Evolutionary conservation across 2,797 vertebrate genomes (phyloP).

Genomic region (Pangasius krempfi): DNA sequence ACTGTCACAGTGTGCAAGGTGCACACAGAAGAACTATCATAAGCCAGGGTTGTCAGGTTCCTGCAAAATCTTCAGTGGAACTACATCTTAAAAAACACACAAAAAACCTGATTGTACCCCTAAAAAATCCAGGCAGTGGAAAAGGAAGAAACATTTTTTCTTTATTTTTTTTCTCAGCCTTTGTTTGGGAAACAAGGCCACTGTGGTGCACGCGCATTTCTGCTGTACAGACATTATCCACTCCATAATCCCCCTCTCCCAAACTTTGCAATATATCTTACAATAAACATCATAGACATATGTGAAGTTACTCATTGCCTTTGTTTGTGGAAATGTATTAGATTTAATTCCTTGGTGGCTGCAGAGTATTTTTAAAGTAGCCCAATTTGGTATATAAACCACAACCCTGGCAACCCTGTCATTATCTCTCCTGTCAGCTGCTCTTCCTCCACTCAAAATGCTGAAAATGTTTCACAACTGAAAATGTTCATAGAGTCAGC

Average conservation of each 20-base stretch:
- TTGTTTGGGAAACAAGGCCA: background rate
- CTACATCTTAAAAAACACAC: background rate
- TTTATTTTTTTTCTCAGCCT: background rate
- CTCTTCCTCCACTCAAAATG: background rate
- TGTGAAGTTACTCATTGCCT: background rate
- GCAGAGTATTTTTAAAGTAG: background rate
- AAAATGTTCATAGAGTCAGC: background rate
- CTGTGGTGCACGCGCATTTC: background rate
- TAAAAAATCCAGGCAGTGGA: background rate
- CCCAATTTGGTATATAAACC: background rate
- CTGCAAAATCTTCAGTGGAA: background rate
- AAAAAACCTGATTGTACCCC: constrained; percentile 9
- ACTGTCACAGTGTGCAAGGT: background rate
- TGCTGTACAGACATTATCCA: background rate
- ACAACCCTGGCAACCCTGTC: background rate
- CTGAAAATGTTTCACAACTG: background rate
- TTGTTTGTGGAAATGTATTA: background rate
- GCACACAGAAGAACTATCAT: background rate
- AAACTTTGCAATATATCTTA: background rate
- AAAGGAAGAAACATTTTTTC: background rate
- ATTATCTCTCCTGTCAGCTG: background rate
- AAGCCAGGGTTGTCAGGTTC: background rate
- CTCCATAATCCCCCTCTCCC: background rate
- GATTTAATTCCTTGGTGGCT: background rate
- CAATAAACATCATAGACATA: background rate